Conservation (phyloP, 2,888 invertebrate genomes). For the Tipula vernalis region DNA sequence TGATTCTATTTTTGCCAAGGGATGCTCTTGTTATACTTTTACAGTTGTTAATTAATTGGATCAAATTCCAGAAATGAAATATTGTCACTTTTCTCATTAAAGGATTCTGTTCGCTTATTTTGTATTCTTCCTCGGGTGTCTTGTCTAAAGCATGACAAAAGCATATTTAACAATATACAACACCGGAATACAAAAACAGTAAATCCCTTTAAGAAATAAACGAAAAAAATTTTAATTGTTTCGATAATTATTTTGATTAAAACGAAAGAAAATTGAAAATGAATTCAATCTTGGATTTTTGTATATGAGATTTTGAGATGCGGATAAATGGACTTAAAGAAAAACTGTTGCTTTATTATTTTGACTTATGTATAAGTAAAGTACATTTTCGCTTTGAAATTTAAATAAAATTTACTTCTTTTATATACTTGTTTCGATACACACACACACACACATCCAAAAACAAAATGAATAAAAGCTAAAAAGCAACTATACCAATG, state of each 20-base stretch:
- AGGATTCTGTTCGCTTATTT: too few species aligned
- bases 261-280: neutral
- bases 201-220: neutral
- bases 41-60: too few species aligned
- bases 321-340: neutral
- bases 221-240: neutral
- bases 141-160: too few species aligned
- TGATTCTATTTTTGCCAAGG: too few species aligned
- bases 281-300: neutral
- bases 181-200: neutral
- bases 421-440: neutral
- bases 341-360: neutral
- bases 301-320: too few species aligned
- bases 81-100: too few species aligned
- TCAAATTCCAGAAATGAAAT: too few species aligned
- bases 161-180: neutral
- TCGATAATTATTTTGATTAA: neutral
- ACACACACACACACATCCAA: neutral
- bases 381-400: neutral
- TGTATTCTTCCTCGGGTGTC: too few species aligned
- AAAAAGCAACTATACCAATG: neutral
- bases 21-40: too few species aligned
- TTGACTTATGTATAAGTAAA: neutral
- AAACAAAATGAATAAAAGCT: neutral
- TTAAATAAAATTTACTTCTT: neutral